phyloP scores from a whole-genome alignment of 1,140 invertebrate genomes.

The Lepidurus apus region DNA sequence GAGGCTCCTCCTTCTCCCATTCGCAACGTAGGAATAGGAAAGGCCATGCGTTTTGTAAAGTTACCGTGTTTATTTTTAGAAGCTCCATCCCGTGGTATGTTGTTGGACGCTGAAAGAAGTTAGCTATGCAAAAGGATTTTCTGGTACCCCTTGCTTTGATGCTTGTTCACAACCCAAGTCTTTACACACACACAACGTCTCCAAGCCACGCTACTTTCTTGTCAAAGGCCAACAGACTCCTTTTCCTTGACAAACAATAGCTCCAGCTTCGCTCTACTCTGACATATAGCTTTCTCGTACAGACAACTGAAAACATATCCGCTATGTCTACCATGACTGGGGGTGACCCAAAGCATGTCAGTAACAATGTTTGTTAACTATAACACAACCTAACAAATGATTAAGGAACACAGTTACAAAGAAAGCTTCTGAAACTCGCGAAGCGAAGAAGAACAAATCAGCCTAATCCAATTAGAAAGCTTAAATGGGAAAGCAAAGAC shows the following conservation, averaged over 20 bases:
- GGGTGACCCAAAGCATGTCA: neutral
- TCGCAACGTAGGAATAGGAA: neutral
- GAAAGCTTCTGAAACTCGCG: too few relatives aligned
- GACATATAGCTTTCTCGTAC: neutral
- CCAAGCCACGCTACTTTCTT: neutral
- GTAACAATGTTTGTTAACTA: too few relatives aligned
- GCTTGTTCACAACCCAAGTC: slow-evolving; percentile 5
- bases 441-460: too few relatives aligned
- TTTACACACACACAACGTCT: neutral
- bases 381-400: too few relatives aligned
- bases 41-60: slow-evolving; percentile 15
- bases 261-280: neutral
- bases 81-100: slow-evolving; percentile 14
- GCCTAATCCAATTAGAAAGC: too few relatives aligned
- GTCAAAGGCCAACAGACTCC: slow-evolving; percentile 7
- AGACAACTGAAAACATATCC: slow-evolving; percentile 11
- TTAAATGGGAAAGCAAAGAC: too few relatives aligned
- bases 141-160: slow-evolving; percentile 14
- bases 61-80: slow-evolving; percentile 16
- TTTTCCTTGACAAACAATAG: slow-evolving; percentile 16
- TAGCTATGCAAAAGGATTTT: slow-evolving; percentile 14
- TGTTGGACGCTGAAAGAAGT: slow-evolving; percentile 15
- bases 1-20: neutral
- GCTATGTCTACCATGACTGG: neutral
- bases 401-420: too few relatives aligned